Conservation (phyloP, 2,113 vertebrate species). For the Microtus montanus region DNA sequence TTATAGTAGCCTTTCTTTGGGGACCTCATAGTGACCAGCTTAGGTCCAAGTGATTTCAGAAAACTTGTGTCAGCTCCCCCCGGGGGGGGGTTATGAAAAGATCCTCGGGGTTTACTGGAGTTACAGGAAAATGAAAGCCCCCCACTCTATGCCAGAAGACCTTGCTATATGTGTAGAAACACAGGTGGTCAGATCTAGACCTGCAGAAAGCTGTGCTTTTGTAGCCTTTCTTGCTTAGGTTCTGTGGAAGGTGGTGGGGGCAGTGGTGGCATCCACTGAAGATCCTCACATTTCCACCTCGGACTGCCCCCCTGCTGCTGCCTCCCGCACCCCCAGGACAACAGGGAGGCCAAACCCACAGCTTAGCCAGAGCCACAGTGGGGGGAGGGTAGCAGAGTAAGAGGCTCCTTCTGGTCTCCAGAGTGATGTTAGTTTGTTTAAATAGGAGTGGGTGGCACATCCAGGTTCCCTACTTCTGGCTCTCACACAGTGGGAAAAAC, state of each 20-base stretch:
- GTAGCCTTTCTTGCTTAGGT: background rate
- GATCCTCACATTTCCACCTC: no score
- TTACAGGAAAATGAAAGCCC: no score
- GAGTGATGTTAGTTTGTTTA: background rate
- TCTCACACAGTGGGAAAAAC: slow-evolving; percentile 3
- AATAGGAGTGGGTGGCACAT: background rate
- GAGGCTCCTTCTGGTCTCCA: background rate
- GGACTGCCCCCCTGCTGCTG: background rate
- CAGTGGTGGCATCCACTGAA: background rate
- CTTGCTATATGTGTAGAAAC: no score
- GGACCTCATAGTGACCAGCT: fast-evolving
- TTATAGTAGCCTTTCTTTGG: background rate
- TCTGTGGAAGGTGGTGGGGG: no score
- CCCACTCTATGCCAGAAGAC: background rate
- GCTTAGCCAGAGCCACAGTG: no score
- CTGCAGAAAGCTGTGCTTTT: fast-evolving
- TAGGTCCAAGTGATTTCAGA: background rate
- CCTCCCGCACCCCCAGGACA: fast-evolving
- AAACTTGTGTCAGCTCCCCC: fast-evolving
- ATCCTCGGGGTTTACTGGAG: background rate
- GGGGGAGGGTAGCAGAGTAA: background rate
- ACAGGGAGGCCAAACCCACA: background rate
- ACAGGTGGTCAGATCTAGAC: no score
- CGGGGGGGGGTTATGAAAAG: fast-evolving
- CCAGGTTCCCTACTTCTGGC: background rate